Evolutionary conservation across 1,140 invertebrate genomes (phyloP).

Genomic region (Cydia pomonella): DNA sequence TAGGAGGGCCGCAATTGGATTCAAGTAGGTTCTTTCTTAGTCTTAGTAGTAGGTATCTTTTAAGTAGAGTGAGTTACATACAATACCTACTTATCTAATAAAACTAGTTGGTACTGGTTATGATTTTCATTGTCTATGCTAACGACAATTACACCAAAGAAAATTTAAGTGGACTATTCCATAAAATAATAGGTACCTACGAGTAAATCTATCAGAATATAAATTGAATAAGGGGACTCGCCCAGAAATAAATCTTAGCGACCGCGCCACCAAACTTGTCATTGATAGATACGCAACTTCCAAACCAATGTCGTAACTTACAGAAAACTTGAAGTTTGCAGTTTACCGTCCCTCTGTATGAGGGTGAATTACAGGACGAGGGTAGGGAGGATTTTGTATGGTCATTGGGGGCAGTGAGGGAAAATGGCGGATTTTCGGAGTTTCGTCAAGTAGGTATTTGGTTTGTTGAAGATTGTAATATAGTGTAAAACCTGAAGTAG

Average conservation of each 20-base stretch:
- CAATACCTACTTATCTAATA: too few species aligned
- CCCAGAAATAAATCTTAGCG: slow-evolving; percentile 1
- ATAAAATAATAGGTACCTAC: not conserved
- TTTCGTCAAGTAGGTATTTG: not conserved
- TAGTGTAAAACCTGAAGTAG: not conserved
- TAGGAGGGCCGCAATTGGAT: too few species aligned
- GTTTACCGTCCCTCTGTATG: slow-evolving; percentile 24
- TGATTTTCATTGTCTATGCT: too few species aligned
- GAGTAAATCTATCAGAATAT: not conserved
- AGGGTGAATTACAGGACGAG: slow-evolving; percentile 12
- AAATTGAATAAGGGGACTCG: slow-evolving; percentile 7
- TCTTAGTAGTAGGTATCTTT: too few species aligned
- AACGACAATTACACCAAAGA: too few species aligned
- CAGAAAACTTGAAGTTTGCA: slow-evolving; percentile 1
- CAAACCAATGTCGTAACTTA: not conserved
- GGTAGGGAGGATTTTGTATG: slow-evolving; percentile 27
- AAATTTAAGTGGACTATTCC: not conserved
- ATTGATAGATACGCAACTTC: slow-evolving; percentile 20
- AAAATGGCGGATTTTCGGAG: slow-evolving; percentile 3
- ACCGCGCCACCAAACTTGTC: slow-evolving; percentile 9
- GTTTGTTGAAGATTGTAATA: not conserved
- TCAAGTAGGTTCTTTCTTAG: too few species aligned
- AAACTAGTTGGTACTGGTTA: too few species aligned
- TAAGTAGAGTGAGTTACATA: too few species aligned
- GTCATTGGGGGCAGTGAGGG: slow-evolving; percentile 29